Conservation (phyloP, 2,797 vertebrate genomes). For the Otolemur crassicaudatus region DNA sequence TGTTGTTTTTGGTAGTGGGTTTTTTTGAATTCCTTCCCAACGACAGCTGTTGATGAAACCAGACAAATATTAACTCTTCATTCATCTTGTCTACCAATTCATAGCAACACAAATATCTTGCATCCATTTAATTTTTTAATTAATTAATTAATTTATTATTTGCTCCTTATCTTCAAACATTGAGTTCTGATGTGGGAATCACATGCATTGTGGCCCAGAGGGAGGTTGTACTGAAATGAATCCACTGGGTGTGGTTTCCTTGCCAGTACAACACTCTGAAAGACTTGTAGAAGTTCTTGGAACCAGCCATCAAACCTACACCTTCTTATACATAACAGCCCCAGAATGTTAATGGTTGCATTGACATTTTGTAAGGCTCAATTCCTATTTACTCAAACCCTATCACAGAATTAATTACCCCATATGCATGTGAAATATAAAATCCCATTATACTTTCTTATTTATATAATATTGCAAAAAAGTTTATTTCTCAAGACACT, state of each 20-base stretch:
- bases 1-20: constrained; percentile 51
- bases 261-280: not conserved
- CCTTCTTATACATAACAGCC: not conserved
- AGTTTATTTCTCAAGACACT: not conserved
- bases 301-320: not conserved
- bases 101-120: constrained; percentile 5
- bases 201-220: not conserved
- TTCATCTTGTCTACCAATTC: not conserved
- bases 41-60: constrained; percentile 37
- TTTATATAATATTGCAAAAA: constrained; percentile 8
- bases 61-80: constrained; percentile 34
- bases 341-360: not conserved
- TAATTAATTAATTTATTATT: not conserved
- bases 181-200: not conserved
- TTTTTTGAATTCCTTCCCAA: not conserved
- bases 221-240: not conserved
- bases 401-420: not conserved
- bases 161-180: not conserved
- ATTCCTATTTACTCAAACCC: not conserved
- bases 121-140: not conserved
- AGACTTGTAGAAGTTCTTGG: not conserved
- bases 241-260: not conserved
- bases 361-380: not conserved
- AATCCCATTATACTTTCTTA: not conserved
- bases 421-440: not conserved